Evolutionary conservation across 1,140 invertebrate genomes (phyloP), one percentile per base, ranked within the genome.

Genomic region (Ectropis grisescens): DNA sequence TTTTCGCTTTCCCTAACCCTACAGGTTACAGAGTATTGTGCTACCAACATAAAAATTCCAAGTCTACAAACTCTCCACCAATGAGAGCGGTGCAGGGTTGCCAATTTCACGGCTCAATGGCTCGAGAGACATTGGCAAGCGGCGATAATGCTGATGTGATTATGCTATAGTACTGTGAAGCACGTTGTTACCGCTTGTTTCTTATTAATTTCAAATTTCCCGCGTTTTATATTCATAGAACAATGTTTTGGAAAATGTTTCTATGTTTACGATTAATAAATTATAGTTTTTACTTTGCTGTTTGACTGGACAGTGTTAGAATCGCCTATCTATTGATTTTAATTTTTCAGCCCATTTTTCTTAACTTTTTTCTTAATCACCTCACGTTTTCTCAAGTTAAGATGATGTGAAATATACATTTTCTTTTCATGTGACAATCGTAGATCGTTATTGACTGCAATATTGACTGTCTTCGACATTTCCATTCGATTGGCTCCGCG

Each of bases 31-130:
- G 4, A 4, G 19, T 26, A 33, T 44, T 44, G 34, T 41, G 23
- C 28, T 41, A 14, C 35, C 30, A 42, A 33, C 22, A 32, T 46
- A 38, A 48, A 40, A 49, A 41, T 26, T 39, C 34, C 31, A 28
- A 24, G 29, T 15, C 23, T 32, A 39, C 29, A 33, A 27, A 29
- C 14, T 16, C 25, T 37, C 28, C n/a, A n/a, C n/a, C n/a, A n/a
- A n/a, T n/a, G n/a, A n/a, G n/a, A n/a, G n/a, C 15, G 32, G 16
- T 12, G 22, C 19, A 22, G 33, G 40, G 37, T 31, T 29, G 41
- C 29, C 35, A 47, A 53, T 53, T 53, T 53, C 37, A 44, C 49
- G 26, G 35, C n/a, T 36, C 49, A 45, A 12, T 33, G 41, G 38
- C 28, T 22, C 45, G 45, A 14, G 30, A 53, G 49, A 31, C 19